Evolutionary conservation across 92 coral and sea anemone genomes (phyloP), one percentile per base, ranked within the genome.

Genomic region (Epizoanthus rinbou): DNA sequence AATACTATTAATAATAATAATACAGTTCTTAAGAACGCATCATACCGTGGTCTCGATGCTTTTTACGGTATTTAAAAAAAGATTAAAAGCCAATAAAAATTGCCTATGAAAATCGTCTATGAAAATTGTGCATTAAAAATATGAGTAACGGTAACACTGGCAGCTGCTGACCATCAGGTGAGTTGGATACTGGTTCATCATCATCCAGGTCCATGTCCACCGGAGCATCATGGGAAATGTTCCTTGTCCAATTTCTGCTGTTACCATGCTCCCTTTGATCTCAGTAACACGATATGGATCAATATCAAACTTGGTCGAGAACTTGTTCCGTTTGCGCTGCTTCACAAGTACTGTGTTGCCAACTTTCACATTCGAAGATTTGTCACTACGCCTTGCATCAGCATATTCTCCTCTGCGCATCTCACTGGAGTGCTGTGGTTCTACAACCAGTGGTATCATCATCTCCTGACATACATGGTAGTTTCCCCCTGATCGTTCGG

Each of bases 271-370:
- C 24, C 78, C 78, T 43, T 73, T 73, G 35, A 23, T 31, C 13
- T 47, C 6, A 23, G 59, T 22, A 17, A 73, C 78, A 43, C 50
- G 50, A 22, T 47, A 22, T 43, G 63, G 78, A 43, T 43, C 41
- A 73, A 47, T 24, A 47, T 53, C 59, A 73, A 73, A 73, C 58
- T 47, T 73, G 52, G 82, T 57, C 24, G 82, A 39, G 3, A 78
- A 67, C 59, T 78, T 59, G 71, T 78, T 78, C 8, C 19, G 54
- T 45, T 33, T 78, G 19, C 33, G 71, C 41, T 78, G 57, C 54
- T 59, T 78, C 82, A 78, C 71, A 22, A 78, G 82, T 59, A 78
- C 82, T 23, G 54, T 35, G 71, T 78, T 71, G 13, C 71, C 82
- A 60, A 78, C 56, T 45, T 78, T 59, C 54, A 78, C 58, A 37